phyloP scores from a whole-genome alignment of 2,888 invertebrate species.

The Agonum fuliginosum region DNA sequence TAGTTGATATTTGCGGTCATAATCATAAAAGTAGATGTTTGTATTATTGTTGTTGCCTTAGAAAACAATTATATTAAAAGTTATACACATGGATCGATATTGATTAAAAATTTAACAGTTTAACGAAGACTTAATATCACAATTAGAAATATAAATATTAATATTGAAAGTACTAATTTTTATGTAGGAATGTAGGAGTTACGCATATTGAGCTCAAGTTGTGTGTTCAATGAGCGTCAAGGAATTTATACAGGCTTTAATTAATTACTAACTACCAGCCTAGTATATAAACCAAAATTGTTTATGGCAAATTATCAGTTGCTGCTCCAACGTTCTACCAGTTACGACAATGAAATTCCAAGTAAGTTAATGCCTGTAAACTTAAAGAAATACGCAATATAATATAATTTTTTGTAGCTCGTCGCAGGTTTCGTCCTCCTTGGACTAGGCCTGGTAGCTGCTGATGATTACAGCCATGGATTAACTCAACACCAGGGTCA shows the following conservation, averaged over 20 bases:
- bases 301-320: slow-evolving; percentile 11
- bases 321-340: slow-evolving; percentile 8
- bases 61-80: no score
- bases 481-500: not conserved
- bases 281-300: slow-evolving; percentile 32
- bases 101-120: not conserved
- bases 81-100: not conserved
- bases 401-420: slow-evolving; percentile 9
- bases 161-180: slow-evolving; percentile 1
- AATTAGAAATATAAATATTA: not conserved
- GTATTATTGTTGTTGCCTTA: not conserved
- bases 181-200: slow-evolving; percentile 5
- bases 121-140: no score
- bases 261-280: slow-evolving; percentile 25
- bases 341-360: slow-evolving; percentile 43
- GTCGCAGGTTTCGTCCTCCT: slow-evolving; percentile 49
- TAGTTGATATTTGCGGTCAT: no score
- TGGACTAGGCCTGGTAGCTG: slow-evolving; percentile 40
- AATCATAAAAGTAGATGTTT: no score
- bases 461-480: slow-evolving; percentile 25
- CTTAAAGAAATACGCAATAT: not conserved
- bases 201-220: slow-evolving; percentile 34
- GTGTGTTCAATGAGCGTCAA: slow-evolving; percentile 41
- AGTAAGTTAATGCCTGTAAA: slow-evolving; percentile 15
- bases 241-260: slow-evolving; percentile 34